A percentile compares a stretch with the other conserved stretches of the same genome.
Evolutionary conservation across 1,140 invertebrate genomes (phyloP).

Genomic region (Ylistrum balloti): DNA sequence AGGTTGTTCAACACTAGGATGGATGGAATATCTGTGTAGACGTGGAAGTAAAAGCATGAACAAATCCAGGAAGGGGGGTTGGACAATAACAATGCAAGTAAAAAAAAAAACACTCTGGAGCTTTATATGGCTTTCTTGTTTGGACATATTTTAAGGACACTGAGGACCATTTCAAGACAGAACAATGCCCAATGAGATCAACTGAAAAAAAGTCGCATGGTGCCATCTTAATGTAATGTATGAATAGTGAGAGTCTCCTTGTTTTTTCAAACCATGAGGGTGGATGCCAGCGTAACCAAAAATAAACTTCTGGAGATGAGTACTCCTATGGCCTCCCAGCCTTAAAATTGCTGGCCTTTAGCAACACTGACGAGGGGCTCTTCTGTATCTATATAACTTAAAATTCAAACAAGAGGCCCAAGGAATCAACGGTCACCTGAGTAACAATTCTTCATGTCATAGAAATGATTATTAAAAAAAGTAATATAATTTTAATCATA

Average conservation of each 20-base stretch:
- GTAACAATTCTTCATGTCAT: too few species aligned
- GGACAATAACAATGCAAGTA: constrained; percentile 56
- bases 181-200: constrained; percentile 50
- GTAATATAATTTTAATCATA: too few species aligned
- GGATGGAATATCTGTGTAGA: constrained; percentile 63
- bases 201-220: constrained; percentile 46
- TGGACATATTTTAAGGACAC: constrained; percentile 55
- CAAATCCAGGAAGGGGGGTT: constrained; percentile 63
- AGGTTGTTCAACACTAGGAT: constrained; percentile 59
- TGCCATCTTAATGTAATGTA: background rate
- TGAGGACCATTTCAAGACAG: constrained; percentile 59
- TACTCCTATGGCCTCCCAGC: too few species aligned
- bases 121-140: constrained; percentile 54
- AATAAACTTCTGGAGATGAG: constrained; percentile 50
- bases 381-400: too few species aligned
- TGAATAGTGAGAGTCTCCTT: constrained; percentile 47
- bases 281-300: constrained; percentile 50
- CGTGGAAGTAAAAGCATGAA: constrained; percentile 44
- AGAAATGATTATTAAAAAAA: too few species aligned
- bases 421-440: too few species aligned
- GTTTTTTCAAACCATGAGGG: constrained; percentile 49
- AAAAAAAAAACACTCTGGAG: constrained; percentile 36
- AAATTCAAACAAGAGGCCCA: too few species aligned
- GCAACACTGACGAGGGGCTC: too few species aligned
- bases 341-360: too few species aligned